Conservation (phyloP, 2,797 vertebrate genomes). For the Acipenser transmontanus region DNA sequence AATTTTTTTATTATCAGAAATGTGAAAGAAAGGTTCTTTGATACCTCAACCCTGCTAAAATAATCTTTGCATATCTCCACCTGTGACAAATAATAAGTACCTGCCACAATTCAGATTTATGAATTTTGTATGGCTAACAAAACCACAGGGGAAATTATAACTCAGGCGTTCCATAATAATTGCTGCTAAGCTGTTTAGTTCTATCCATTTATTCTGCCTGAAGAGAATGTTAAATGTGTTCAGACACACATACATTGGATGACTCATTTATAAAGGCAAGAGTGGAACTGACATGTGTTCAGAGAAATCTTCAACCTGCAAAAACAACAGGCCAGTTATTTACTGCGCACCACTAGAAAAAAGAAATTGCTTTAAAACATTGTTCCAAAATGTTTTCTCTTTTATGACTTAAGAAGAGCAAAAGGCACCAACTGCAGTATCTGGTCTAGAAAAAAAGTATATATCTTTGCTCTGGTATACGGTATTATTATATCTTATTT, state of each 20-base stretch:
- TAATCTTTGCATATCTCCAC: constrained; percentile 81
- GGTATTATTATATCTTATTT: too few relatives aligned
- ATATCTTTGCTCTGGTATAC: too few relatives aligned
- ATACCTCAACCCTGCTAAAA: constrained; percentile 56
- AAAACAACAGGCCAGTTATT: background rate
- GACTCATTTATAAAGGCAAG: constrained; percentile 34
- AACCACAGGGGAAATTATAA: constrained; percentile 79
- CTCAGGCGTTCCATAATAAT: constrained; percentile 75
- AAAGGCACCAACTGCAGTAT: too few relatives aligned
- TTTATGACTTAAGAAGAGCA: too few relatives aligned
- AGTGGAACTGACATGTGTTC: constrained; percentile 24
- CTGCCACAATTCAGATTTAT: constrained; percentile 79
- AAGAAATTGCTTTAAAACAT: too few relatives aligned
- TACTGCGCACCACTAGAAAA: background rate
- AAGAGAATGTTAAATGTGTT: constrained; percentile 76
- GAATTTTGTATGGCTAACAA: constrained; percentile 73
- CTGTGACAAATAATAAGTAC: constrained; percentile 80
- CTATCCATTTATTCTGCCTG: constrained; percentile 75
- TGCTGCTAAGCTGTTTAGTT: constrained; percentile 78
- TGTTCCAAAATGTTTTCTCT: too few relatives aligned
- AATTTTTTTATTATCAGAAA: constrained; percentile 77
- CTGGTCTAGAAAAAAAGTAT: too few relatives aligned
- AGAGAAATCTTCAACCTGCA: background rate
- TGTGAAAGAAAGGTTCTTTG: constrained; percentile 68
- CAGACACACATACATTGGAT: constrained; percentile 60